A percentile compares a stretch with the other conserved stretches of the same genome.
These are phyloP conservation scores for Semicossyphus pulcher DNA, from an alignment of 2,113 vertebrate genomes.

Conservation along the genomic window DNA sequence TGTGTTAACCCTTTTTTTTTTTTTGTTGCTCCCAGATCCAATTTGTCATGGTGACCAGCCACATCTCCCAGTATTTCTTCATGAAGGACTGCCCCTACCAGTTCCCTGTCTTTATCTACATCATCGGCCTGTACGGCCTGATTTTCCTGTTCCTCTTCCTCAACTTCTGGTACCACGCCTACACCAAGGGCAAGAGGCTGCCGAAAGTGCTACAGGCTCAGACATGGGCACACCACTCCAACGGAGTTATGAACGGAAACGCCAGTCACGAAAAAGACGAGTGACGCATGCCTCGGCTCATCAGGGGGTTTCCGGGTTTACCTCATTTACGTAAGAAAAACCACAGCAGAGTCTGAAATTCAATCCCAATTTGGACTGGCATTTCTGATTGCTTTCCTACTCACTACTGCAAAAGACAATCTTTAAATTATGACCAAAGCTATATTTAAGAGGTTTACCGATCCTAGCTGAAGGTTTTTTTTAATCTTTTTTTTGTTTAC, in stretches of 20 bases:
- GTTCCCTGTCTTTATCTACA: constrained; percentile 93
- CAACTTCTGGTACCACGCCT: constrained; percentile 98
- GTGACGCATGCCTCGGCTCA: constrained; percentile 32
- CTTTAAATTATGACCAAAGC: constrained; percentile 56
- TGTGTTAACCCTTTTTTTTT: not conserved
- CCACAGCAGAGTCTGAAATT: constrained; percentile 12
- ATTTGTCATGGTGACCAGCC: constrained; percentile 89
- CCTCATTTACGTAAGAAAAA: constrained; percentile 32
- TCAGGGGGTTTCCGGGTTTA: constrained; percentile 22
- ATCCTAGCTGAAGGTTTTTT: constrained; percentile 37
- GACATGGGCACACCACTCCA: constrained; percentile 83
- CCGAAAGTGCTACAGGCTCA: constrained; percentile 88
- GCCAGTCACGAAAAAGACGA: constrained; percentile 74
- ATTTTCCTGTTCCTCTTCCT: constrained; percentile 95
- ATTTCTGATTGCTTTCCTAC: constrained; percentile 29
- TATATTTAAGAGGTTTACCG: constrained; percentile 46
- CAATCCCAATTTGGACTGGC: constrained; percentile 3
- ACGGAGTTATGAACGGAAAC: constrained; percentile 86
- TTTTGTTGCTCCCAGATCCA: constrained; percentile 86
- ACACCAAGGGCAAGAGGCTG: constrained; percentile 93
- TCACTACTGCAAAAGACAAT: constrained; percentile 60
- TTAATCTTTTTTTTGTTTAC: constrained; percentile 40
- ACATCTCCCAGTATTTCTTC: constrained; percentile 94
- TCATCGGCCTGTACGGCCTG: constrained; percentile 90
- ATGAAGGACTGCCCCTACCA: constrained; percentile 92